Evolutionary conservation across 2,797 vertebrate species (phyloP), one percentile per base, ranked within the genome.

Genomic region (Danio aesculapii): DNA sequence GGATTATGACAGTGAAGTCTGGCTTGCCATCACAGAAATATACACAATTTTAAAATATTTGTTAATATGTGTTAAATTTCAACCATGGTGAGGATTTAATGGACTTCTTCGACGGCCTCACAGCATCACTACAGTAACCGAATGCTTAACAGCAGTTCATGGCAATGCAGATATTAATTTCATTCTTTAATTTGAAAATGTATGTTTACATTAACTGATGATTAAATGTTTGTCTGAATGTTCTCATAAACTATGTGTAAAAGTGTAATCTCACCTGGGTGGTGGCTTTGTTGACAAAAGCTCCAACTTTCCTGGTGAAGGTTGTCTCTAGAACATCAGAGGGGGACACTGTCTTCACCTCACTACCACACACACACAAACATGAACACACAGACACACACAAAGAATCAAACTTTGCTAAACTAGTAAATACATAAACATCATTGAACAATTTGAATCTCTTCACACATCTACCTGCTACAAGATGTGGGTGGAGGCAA

Each of bases 281-380:
- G 86, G 93, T 92, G 64, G 98, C 94, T 90, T 98, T 99, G 89
- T 97, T 99, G 89, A 99, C 97, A 83, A 99, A 99, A 46, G 98
- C 98, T 84, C 98, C 98, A 19, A 97, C 95, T 89, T 99, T 99
- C 88, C 97, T 94, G 0, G 96, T 94, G 88, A 98, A 98, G 0
- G 97, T 93, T 52, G 94, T 94, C 83, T 98, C 96, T 77, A 97
- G 70, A 2, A 94, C 91, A 75, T 98, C 95, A 0, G 93, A 92
- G 5, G 97, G 96, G 71, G 96, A 97, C 11, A 72, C 82, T 1
- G 88, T 89, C 84, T 91, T 90, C 77, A 85, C 93, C 5, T 96
- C 95, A 0, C 93, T 93, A 74, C 95, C 96, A 1, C 90, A 57
- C 16, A 81, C 53, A 77, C 50, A 62, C 12, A 30, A 1, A 79